A percentile compares a stretch with the other conserved stretches of the same genome.
These are phyloP conservation scores for Calliphora vicina DNA, from an alignment of 1,140 invertebrate genomes.

Conservation along the genomic window DNA sequence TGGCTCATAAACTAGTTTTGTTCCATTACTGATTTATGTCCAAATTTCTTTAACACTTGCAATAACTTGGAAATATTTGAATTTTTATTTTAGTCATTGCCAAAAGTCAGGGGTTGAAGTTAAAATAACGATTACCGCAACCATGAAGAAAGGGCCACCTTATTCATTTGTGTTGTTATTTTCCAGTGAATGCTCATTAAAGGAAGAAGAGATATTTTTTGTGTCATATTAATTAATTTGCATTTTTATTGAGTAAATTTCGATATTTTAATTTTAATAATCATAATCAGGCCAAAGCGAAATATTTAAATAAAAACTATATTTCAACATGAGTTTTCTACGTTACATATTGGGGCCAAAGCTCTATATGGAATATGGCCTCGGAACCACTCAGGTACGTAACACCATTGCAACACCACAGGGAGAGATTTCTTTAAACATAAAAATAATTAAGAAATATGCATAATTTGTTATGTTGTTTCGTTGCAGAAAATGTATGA, in stretches of 20 bases:
- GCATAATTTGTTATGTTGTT: slow-evolving; percentile 32
- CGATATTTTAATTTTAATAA: not conserved
- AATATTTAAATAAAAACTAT: not conserved
- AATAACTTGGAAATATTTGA: too few species aligned
- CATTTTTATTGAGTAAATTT: not conserved
- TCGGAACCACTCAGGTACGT: slow-evolving; percentile 62
- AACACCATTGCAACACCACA: slow-evolving; percentile 49
- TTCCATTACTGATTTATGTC: too few species aligned
- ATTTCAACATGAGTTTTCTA: slow-evolving; percentile 54
- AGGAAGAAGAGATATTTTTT: not conserved
- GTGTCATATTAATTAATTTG: not conserved
- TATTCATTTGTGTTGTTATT: too few species aligned
- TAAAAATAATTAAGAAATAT: slow-evolving; percentile 44
- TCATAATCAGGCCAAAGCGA: not conserved
- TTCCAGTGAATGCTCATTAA: too few species aligned
- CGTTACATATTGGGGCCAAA: slow-evolving; percentile 71
- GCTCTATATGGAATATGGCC: slow-evolving; percentile 72
- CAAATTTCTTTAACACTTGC: too few species aligned
- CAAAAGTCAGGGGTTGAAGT: too few species aligned
- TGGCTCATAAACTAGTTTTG: too few species aligned
- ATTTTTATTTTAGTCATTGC: too few species aligned
- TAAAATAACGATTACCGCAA: too few species aligned
- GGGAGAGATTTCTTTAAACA: slow-evolving; percentile 39
- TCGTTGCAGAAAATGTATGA: slow-evolving; percentile 71
- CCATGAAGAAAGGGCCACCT: too few species aligned